phyloP scores from a whole-genome alignment of 2,797 vertebrate genomes.

The Falco novaeseelandiae region DNA sequence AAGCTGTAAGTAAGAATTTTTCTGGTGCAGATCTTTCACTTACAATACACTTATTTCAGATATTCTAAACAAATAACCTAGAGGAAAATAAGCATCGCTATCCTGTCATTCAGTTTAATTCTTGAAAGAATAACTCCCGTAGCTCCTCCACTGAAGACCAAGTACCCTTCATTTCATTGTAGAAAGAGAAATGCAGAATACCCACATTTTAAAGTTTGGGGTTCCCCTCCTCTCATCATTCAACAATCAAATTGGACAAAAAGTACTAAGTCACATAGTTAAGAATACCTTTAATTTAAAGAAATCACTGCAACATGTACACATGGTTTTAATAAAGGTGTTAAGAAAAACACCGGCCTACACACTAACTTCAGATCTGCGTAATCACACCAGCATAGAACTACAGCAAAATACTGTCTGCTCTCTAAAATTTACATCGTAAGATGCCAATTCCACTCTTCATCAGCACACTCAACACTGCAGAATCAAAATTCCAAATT shows the following conservation, averaged over 20 bases:
- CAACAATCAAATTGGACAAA: background rate
- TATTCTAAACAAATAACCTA: background rate
- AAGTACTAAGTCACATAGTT: background rate
- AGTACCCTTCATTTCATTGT: background rate
- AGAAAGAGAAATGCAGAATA: background rate
- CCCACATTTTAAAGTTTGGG: background rate
- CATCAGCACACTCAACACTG: background rate
- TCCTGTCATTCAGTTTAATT: background rate
- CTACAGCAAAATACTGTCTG: background rate
- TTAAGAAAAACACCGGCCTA: background rate
- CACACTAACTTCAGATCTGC: background rate
- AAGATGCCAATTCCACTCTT: background rate
- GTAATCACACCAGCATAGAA: background rate
- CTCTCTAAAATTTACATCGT: background rate
- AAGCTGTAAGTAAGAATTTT: background rate
- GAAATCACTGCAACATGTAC: background rate
- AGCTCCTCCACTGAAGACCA: background rate
- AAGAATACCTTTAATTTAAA: background rate
- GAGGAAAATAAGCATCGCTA: background rate
- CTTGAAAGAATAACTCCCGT: background rate
- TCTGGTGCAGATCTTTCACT: background rate
- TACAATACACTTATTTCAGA: background rate
- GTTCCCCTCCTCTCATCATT: background rate
- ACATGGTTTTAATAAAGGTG: background rate
- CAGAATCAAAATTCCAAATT: background rate